A percentile compares a stretch with the other conserved stretches of the same genome.
Evolutionary conservation across 2,888 invertebrate genomes (phyloP).

Genomic region (Polydrusus tereticollis): DNA sequence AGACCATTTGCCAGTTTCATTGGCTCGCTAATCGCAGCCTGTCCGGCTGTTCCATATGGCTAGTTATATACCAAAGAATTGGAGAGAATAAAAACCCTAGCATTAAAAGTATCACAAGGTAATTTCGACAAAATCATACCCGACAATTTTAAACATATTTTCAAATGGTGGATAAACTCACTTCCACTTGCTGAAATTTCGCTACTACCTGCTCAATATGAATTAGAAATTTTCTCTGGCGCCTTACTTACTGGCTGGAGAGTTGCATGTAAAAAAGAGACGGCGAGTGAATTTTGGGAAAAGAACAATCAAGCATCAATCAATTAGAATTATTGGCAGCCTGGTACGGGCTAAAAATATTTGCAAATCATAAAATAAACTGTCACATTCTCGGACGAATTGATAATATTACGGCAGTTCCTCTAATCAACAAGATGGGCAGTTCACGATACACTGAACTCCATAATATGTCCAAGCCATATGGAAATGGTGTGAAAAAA

Average conservation of each 20-base stretch:
- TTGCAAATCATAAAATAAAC: not conserved
- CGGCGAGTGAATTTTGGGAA: not conserved
- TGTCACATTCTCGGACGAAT: not conserved
- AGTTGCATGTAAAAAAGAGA: not conserved
- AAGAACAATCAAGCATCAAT: not conserved
- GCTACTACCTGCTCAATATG: not conserved
- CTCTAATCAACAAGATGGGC: not conserved
- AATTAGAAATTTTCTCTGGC: not conserved
- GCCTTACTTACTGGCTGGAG: not conserved
- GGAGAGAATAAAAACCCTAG: not conserved
- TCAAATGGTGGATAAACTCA: not conserved
- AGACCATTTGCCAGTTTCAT: not conserved
- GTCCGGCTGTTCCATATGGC: not conserved
- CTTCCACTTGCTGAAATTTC: not conserved
- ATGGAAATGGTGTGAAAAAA: not conserved
- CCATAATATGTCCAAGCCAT: not conserved
- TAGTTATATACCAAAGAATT: not conserved
- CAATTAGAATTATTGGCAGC: not conserved
- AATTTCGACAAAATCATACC: not conserved
- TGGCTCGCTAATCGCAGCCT: not conserved
- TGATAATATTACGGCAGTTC: not conserved
- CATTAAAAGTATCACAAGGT: not conserved
- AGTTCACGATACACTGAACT: not conserved
- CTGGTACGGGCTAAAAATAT: not conserved
- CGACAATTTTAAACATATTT: not conserved